phyloP scores from a whole-genome alignment of 2,888 invertebrate species.

The Nasonia oneida region DNA sequence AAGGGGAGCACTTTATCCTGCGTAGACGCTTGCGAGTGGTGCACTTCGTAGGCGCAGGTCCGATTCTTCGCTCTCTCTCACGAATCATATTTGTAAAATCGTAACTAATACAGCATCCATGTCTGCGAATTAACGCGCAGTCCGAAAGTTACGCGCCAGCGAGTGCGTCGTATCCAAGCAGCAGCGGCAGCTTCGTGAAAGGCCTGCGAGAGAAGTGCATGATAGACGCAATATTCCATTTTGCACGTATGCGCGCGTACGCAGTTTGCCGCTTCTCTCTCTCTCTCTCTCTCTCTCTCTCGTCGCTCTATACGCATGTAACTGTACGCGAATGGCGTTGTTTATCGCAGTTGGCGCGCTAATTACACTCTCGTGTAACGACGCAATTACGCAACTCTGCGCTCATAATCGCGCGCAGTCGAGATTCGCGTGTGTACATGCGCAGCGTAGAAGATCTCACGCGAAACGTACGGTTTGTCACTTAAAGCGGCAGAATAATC shows the following conservation, averaged over 20 bases:
- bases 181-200: neutral
- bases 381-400: neutral
- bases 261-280: neutral
- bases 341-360: neutral
- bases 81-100: no score
- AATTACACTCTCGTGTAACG: neutral
- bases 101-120: no score
- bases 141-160: no score
- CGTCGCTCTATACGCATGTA: neutral
- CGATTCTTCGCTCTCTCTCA: neutral
- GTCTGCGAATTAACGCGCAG: no score
- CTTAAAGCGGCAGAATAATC: no score
- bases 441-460: neutral
- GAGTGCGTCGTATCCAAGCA: neutral
- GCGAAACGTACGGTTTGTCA: neutral
- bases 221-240: slow-evolving; percentile 1
- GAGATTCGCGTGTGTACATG: neutral
- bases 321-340: neutral
- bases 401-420: neutral
- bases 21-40: neutral
- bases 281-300: no score
- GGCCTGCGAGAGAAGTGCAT: slow-evolving; percentile 6
- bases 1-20: neutral
- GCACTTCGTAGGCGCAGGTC: neutral
- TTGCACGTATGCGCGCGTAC: neutral